Conservation (phyloP, 2,113 vertebrate genomes). For the Boulengeromyrus knoepffleri region DNA sequence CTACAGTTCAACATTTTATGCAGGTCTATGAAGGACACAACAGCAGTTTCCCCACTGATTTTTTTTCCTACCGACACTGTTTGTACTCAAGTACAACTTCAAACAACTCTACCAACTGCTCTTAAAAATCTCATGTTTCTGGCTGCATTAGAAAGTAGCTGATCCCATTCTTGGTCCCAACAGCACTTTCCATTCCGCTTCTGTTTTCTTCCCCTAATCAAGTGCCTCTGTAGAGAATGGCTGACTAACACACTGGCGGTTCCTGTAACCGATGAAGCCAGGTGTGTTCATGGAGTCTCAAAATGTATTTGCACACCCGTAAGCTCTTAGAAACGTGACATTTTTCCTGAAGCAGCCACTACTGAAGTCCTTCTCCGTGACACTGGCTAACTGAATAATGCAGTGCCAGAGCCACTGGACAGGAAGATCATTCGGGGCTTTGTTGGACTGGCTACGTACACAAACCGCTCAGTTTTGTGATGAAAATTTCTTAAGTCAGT, state of each 20-base stretch:
- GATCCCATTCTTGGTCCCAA: background rate
- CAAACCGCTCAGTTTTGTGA: background rate
- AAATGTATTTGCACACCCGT: conserved; percentile 6
- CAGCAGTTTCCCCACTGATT: background rate
- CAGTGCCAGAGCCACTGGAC: background rate
- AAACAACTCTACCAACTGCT: background rate
- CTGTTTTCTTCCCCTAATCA: conserved; percentile 7
- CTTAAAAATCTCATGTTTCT: background rate
- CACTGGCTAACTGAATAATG: background rate
- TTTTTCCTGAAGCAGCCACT: background rate
- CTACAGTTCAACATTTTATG: background rate
- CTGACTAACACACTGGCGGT: background rate
- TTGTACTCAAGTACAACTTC: background rate
- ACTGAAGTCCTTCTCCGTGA: background rate
- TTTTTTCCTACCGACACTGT: background rate
- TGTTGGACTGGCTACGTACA: background rate
- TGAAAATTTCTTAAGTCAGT: background rate
- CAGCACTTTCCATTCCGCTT: background rate
- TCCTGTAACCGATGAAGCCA: conserved; percentile 1
- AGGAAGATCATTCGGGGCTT: background rate
- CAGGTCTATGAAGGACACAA: background rate
- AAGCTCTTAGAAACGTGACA: background rate
- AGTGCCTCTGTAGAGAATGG: background rate
- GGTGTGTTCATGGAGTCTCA: conserved; percentile 12
- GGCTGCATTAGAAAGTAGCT: background rate